Evolutionary conservation across 1,140 invertebrate genomes (phyloP), one percentile per base, ranked within the genome.

Genomic region (Parapsyche elsis): DNA sequence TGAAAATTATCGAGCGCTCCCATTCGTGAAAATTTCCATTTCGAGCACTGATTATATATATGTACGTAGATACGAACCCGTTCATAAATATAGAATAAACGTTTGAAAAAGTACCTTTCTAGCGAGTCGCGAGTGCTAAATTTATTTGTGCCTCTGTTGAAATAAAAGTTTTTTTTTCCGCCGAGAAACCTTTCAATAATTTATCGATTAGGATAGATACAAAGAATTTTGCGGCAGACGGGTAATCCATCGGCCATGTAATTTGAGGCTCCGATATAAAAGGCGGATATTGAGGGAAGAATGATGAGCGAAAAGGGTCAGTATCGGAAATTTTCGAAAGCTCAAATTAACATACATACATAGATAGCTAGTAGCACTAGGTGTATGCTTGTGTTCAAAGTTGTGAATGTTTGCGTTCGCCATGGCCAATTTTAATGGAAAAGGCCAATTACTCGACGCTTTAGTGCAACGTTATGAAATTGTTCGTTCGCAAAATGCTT

Each of bases 171-270:
- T 61, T 61, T 61, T 61, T 9, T 9, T 19, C 16, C 5, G 5
- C 14, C 45, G 14, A 57, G 16, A 61, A 61, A 16, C 57, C 21
- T 61, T 61, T 61, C 64, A 67, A 24, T 67, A 67, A 26, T 67
- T 67, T 67, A 26, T 67, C 64, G 64, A 67, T 67, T 67, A 61
- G 57, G 57, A 61, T 61, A 61, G 57, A 61, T 61, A 61, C 16
- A 61, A 61, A 30, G 64, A 67, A 67, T 26, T 26, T 67, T 67
- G 26, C 21, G 9, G 5, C 64, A n/a, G 24, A 26, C 64, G 24
- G 2, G 24, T 67, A 67, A 67, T 67, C 64, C 24, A 12, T 67
- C 64, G 64, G 21, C 24, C 64, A 30, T 67, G 64, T 67, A 67
- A 67, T 67, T 67, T 30, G 21, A 24, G 9, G 24, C 26, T 67